Evolutionary conservation across 2,797 vertebrate genomes (phyloP).

Genomic region (Poeciliopsis paucimaculata): DNA sequence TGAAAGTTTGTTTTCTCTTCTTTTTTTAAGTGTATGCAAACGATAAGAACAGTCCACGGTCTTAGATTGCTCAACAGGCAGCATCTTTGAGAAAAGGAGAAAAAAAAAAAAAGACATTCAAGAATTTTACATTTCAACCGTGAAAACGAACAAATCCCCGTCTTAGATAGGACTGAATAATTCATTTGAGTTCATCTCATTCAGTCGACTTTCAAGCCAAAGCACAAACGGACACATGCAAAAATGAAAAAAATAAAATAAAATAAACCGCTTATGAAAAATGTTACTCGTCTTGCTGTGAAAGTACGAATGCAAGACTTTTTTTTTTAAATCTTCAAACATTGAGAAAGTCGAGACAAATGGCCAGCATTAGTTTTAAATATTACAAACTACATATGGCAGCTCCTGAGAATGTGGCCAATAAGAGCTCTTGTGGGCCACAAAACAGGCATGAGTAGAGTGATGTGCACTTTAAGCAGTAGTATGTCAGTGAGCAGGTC

Average conservation of each 20-base stretch:
- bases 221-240: constrained; percentile 52
- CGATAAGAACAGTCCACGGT: constrained; percentile 83
- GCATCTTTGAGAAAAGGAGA: constrained; percentile 61
- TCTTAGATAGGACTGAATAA: constrained; percentile 33
- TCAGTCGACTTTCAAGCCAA: constrained; percentile 55
- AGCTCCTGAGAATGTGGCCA: constrained; percentile 67
- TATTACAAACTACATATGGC: constrained; percentile 37
- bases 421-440: constrained; percentile 47
- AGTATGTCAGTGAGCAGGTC: constrained; percentile 47
- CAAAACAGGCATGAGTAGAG: constrained; percentile 36
- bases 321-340: constrained; percentile 9
- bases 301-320: constrained; percentile 23
- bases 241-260: not conserved
- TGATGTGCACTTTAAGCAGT: constrained; percentile 50
- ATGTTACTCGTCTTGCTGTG: constrained; percentile 22
- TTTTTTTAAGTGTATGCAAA: constrained; percentile 70
- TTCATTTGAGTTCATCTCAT: constrained; percentile 44
- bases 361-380: constrained; percentile 34
- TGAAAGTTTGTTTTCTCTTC: constrained; percentile 38
- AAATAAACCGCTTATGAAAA: not conserved
- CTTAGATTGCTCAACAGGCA: constrained; percentile 81
- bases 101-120: constrained; percentile 73
- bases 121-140: constrained; percentile 63
- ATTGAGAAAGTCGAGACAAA: constrained; percentile 40
- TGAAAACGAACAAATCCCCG: constrained; percentile 52